These are phyloP conservation scores for Psittacula derbiana DNA, from an alignment of 2,797 vertebrate species.

Conservation along the genomic window DNA sequence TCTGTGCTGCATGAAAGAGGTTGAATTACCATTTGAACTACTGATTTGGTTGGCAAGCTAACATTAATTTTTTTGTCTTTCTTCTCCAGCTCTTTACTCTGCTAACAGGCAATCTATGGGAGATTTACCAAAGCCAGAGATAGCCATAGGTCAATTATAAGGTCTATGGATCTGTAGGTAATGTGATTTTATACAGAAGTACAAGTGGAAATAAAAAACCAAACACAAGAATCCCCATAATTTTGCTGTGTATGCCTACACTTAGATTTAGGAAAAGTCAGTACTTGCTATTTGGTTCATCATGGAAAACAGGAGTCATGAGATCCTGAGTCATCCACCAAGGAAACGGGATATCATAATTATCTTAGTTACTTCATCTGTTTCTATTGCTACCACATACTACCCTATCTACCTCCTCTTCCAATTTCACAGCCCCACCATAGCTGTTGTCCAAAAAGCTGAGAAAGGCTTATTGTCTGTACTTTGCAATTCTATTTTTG, in stretches of 20 bases:
- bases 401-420: background rate
- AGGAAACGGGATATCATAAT: constrained; percentile 13
- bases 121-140: background rate
- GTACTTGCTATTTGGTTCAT: background rate
- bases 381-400: background rate
- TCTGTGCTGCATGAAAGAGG: background rate
- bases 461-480: background rate
- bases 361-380: background rate
- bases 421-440: background rate
- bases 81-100: background rate
- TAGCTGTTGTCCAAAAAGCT: background rate
- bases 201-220: background rate
- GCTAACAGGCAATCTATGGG: background rate
- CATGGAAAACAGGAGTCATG: background rate
- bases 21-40: background rate
- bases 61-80: background rate
- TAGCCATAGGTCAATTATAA: background rate
- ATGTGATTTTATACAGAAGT: background rate
- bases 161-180: background rate
- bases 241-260: background rate
- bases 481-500: background rate
- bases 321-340: constrained; percentile 13
- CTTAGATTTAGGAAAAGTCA: background rate
- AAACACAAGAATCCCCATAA: background rate
- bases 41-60: background rate